These are phyloP conservation scores for Chaunax sp. DNA, from an alignment of 2,797 vertebrate species.

Conservation along the genomic window DNA sequence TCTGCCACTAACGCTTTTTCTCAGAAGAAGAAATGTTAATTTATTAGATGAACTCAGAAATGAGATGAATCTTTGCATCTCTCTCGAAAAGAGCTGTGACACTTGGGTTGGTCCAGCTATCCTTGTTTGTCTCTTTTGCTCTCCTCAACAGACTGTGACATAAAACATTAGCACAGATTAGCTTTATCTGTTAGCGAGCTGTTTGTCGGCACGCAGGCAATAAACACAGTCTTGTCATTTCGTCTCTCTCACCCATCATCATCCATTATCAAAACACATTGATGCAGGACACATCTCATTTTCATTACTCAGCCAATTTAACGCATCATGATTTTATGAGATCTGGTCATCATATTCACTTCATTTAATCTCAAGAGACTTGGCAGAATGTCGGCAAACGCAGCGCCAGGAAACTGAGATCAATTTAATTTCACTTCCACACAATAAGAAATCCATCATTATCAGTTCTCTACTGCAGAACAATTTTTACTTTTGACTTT, in stretches of 20 bases:
- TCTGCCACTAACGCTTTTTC: no score
- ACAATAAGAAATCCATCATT: conserved; percentile 8
- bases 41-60: no score
- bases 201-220: conserved; percentile 9
- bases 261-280: conserved; percentile 39
- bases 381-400: conserved; percentile 1
- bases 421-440: conserved; percentile 13
- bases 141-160: conserved; percentile 6
- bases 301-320: conserved; percentile 50
- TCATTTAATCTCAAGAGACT: conserved; percentile 26
- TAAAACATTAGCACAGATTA: conserved; percentile 9
- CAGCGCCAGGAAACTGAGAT: conserved; percentile 3
- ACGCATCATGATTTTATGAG: conserved; percentile 53
- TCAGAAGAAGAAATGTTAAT: no score
- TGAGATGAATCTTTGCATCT: no score
- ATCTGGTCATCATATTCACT: conserved; percentile 16
- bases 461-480: not conserved
- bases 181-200: conserved; percentile 18
- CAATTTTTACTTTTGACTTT: no score
- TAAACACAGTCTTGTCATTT: conserved; percentile 11
- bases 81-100: no score
- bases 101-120: no score
- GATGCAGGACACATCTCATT: conserved; percentile 18
- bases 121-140: conserved; percentile 1
- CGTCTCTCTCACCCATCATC: conserved; percentile 16